Evolutionary conservation across 2,113 vertebrate genomes (phyloP).

Genomic region (Blennius ocellaris): DNA sequence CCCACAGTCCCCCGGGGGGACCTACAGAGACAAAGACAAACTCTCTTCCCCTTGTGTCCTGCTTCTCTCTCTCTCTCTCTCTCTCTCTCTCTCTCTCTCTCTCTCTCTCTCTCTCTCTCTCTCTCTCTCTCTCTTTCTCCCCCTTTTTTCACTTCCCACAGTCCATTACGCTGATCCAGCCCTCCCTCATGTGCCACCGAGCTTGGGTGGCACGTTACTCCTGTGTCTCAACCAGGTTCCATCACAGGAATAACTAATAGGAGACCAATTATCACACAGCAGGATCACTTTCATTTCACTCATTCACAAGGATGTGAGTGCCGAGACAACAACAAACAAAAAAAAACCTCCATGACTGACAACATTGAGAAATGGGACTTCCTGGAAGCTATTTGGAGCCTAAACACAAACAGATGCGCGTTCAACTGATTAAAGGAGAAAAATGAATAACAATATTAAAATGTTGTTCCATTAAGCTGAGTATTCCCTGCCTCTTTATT

Average conservation of each 20-base stretch:
- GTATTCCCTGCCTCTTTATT: too few species aligned
- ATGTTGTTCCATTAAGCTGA: too few species aligned
- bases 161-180: conserved; percentile 38
- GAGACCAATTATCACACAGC: conserved; percentile 18
- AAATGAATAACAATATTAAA: too few species aligned
- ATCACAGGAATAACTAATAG: conserved; percentile 25
- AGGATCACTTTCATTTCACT: too few species aligned
- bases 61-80: conserved; percentile 33
- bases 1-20: conserved; percentile 72
- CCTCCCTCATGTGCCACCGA: conserved; percentile 11
- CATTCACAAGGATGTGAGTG: too few species aligned
- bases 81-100: conserved; percentile 16
- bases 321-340: too few species aligned
- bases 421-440: too few species aligned
- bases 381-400: too few species aligned
- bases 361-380: too few species aligned
- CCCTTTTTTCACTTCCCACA: conserved; percentile 28
- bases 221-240: conserved; percentile 8
- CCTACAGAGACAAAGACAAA: conserved; percentile 83
- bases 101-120: conserved; percentile 18
- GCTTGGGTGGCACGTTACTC: neutral
- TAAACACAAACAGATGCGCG: too few species aligned
- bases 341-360: too few species aligned
- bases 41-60: conserved; percentile 75
- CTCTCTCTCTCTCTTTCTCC: conserved; percentile 32